These are phyloP conservation scores for Hylia prasina DNA, from an alignment of 2,113 vertebrate genomes.

Conservation along the genomic window DNA sequence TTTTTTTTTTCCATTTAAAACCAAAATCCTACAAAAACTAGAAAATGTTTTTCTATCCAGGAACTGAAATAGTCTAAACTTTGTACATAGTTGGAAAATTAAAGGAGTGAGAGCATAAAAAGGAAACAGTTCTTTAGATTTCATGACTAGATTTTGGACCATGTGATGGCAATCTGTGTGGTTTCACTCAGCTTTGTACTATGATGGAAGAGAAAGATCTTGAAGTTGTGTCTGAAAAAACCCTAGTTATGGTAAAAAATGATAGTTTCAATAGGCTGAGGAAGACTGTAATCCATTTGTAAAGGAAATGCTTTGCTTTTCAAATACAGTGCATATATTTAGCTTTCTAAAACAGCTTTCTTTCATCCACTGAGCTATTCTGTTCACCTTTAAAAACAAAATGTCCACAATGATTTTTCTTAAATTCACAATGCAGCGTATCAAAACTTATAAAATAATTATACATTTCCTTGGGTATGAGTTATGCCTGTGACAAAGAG, in stretches of 20 bases:
- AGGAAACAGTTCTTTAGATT: not conserved
- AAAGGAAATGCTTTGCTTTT: not conserved
- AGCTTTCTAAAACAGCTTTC: not conserved
- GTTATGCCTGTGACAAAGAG: not conserved
- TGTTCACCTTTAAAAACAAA: not conserved
- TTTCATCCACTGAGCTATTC: not conserved
- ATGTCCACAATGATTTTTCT: not conserved
- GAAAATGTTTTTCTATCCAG: not conserved
- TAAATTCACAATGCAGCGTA: not conserved
- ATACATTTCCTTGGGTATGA: not conserved
- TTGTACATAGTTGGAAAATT: not conserved
- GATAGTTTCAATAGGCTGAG: not conserved
- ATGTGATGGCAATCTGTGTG: not conserved
- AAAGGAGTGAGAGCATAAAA: not conserved
- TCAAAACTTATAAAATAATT: not conserved
- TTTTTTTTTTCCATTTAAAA: not conserved
- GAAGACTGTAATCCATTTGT: not conserved
- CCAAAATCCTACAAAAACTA: fast-evolving
- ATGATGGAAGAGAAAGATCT: not conserved
- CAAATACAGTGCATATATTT: not conserved
- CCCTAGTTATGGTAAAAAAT: not conserved
- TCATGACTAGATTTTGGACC: not conserved
- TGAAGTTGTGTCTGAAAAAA: not conserved
- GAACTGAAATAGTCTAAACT: not conserved
- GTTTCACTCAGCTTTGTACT: not conserved